A percentile compares a stretch with the other conserved stretches of the same genome.
Conservation (phyloP, 92 coral and sea anemone species). For the Phenganax subtilis region DNA sequence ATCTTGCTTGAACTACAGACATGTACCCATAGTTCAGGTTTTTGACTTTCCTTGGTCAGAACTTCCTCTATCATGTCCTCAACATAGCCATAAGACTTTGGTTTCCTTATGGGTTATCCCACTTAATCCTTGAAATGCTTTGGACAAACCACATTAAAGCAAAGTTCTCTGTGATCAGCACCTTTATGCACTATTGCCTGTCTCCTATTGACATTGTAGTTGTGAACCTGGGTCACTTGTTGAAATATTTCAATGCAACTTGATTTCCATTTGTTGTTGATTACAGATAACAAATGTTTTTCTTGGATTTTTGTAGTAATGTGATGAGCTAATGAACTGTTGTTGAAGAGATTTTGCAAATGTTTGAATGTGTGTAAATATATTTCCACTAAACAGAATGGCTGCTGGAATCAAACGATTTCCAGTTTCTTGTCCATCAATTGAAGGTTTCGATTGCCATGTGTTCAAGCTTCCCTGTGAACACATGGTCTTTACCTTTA, state of each 20-base stretch:
- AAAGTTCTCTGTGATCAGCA: too few species aligned
- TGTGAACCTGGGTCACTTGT: not conserved
- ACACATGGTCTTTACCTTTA: constrained; percentile 10
- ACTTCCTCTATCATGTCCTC: too few species aligned
- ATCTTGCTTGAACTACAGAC: too few species aligned
- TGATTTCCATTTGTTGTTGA: constrained; percentile 46
- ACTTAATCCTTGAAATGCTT: too few species aligned
- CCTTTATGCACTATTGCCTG: too few species aligned
- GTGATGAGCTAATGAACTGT: constrained; percentile 7
- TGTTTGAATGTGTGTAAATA: not conserved
- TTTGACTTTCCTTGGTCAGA: too few species aligned
- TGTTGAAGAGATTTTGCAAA: not conserved
- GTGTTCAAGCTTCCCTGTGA: not conserved
- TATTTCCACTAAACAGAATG: constrained; percentile 28
- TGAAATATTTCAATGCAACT: constrained; percentile 17
- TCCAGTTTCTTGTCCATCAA: constrained; percentile 4
- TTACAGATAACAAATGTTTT: constrained; percentile 41
- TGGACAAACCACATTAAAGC: too few species aligned
- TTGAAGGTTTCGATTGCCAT: constrained; percentile 18
- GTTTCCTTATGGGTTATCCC: too few species aligned
- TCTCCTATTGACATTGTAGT: too few species aligned
- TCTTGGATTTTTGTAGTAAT: constrained; percentile 37
- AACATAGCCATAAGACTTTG: too few species aligned
- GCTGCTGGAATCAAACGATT: constrained; percentile 24
- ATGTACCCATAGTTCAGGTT: too few species aligned